These are phyloP conservation scores for Reticulitermes lucifugus DNA, from an alignment of 2,888 invertebrate genomes.

Conservation along the genomic window DNA sequence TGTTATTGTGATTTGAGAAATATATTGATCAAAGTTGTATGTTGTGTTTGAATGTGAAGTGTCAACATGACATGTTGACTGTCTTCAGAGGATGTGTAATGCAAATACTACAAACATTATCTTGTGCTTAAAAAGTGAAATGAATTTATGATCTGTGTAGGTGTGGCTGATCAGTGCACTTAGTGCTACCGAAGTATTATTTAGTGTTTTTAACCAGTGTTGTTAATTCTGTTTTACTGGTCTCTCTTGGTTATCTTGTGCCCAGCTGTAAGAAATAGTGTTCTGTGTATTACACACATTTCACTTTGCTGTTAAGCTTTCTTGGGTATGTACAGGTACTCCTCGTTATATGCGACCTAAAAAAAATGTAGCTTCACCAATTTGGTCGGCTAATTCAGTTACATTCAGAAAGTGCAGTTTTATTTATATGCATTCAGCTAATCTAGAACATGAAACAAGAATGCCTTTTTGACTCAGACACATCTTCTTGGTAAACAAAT, in stretches of 20 bases:
- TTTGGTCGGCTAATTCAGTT: too few relatives aligned
- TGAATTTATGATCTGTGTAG: not conserved
- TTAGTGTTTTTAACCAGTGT: conserved; percentile 4
- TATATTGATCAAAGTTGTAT: conserved; percentile 15
- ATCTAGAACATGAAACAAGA: too few relatives aligned
- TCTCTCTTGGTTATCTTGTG: not conserved
- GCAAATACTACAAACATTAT: not conserved
- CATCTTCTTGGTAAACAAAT: too few relatives aligned
- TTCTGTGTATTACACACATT: not conserved
- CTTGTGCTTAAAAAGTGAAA: not conserved
- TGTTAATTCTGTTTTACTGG: not conserved
- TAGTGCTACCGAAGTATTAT: not conserved
- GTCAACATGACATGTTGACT: conserved; percentile 16
- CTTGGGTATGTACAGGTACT: not conserved
- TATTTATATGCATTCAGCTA: too few relatives aligned
- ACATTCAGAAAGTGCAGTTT: too few relatives aligned
- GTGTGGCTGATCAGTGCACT: not conserved
- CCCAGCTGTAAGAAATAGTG: not conserved
- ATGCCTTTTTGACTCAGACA: too few relatives aligned
- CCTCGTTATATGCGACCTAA: too few relatives aligned
- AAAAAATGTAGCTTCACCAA: too few relatives aligned
- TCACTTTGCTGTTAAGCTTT: not conserved
- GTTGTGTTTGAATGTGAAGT: conserved; percentile 15
- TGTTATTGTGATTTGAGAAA: conserved; percentile 7
- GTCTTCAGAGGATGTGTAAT: not conserved